A percentile compares a stretch with the other conserved stretches of the same genome.
Conservation (phyloP, 1,140 invertebrate genomes). For the Ips nitidus region DNA sequence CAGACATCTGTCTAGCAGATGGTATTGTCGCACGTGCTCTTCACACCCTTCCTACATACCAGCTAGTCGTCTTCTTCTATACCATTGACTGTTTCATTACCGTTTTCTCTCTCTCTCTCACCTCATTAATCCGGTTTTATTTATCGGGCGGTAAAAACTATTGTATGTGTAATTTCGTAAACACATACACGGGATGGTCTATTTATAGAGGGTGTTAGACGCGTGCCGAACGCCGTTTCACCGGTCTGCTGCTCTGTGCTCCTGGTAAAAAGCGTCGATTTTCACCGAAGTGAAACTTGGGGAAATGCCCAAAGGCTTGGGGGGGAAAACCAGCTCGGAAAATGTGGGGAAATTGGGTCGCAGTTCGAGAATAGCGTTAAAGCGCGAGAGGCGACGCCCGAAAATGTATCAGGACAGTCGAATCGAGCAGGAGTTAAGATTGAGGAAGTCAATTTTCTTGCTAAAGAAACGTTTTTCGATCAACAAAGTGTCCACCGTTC, state of each 20-base stretch:
- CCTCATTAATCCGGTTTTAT: not conserved
- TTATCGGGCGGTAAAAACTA: conserved; percentile 1
- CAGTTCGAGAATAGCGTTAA: too few species aligned
- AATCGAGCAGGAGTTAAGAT: too few species aligned
- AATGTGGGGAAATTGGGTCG: not conserved
- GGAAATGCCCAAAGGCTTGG: conserved; percentile 10
- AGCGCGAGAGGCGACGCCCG: too few species aligned
- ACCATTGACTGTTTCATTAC: not conserved
- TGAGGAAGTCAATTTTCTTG: too few species aligned
- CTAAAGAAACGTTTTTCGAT: too few species aligned
- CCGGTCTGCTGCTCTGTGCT: conserved; percentile 26
- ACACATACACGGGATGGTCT: conserved; percentile 12
- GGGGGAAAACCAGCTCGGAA: conserved; percentile 9
- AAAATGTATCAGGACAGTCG: too few species aligned
- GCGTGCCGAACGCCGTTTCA: conserved; percentile 18
- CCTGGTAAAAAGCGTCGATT: conserved; percentile 44
- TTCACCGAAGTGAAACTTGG: conserved; percentile 32
- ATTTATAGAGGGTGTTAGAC: conserved; percentile 29
- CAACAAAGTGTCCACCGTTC: too few species aligned
- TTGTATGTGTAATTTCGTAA: not conserved
- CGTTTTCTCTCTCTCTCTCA: not conserved
- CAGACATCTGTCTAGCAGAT: too few species aligned
- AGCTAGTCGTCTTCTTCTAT: not conserved
- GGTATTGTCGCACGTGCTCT: too few species aligned
- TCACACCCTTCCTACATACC: not conserved